Conservation (phyloP, 2,113 vertebrate genomes). For the Ranitomeya imitator region DNA sequence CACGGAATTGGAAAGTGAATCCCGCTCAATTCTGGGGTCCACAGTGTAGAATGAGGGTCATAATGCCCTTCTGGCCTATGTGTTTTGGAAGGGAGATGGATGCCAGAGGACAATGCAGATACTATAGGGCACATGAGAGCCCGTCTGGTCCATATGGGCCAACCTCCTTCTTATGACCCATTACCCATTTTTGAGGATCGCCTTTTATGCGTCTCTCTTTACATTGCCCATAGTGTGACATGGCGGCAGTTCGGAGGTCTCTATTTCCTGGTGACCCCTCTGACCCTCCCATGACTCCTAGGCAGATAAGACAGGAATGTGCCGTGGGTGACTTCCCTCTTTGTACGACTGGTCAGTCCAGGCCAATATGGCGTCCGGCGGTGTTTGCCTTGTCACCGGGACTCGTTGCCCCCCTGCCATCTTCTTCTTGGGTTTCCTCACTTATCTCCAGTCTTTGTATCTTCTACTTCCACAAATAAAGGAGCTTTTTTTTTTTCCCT, state of each 20-base stretch:
- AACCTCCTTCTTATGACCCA: neutral
- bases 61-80: neutral
- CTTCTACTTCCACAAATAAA: neutral
- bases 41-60: neutral
- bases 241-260: neutral
- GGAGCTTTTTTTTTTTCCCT: conserved; percentile 11
- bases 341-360: neutral
- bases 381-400: neutral
- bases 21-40: too few relatives aligned
- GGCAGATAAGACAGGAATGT: conserved; percentile 7
- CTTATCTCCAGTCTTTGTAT: conserved; percentile 6
- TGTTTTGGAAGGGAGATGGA: neutral
- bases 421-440: neutral
- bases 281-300: neutral
- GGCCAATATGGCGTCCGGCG: neutral
- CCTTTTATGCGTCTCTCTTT: neutral
- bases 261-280: neutral
- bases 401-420: neutral
- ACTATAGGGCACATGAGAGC: neutral
- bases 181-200: neutral
- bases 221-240: neutral
- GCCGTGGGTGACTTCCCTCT: neutral
- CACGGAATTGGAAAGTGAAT: too few relatives aligned
- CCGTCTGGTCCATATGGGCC: neutral
- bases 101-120: neutral